phyloP scores from a whole-genome alignment of 2,888 invertebrate genomes.

The Euplexia lucipara region DNA sequence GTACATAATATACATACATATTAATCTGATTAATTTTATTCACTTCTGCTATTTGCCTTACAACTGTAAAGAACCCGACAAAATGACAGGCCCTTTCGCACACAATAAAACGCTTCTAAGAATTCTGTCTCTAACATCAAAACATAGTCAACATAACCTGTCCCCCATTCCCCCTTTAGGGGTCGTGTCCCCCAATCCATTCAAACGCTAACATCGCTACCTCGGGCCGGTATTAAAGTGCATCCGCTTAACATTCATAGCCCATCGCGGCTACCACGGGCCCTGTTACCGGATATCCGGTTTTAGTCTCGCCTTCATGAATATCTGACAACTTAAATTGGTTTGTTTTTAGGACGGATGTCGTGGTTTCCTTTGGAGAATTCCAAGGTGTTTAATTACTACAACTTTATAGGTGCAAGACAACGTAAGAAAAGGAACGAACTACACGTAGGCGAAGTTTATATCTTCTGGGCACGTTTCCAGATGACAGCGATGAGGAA shows the following conservation, averaged over 20 bases:
- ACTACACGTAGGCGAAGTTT: too few species aligned
- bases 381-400: slow-evolving; percentile 15
- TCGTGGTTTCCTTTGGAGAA: slow-evolving; percentile 1
- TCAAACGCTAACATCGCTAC: slow-evolving; percentile 17
- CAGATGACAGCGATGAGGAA: too few species aligned
- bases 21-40: too few species aligned
- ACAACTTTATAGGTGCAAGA: too few species aligned
- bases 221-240: slow-evolving; percentile 44
- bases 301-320: slow-evolving; percentile 46
- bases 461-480: too few species aligned
- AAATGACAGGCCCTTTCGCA: neutral
- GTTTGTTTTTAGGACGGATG: slow-evolving; percentile 37
- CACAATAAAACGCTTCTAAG: neutral
- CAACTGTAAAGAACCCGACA: too few species aligned
- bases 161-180: neutral
- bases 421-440: too few species aligned
- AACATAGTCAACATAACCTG: neutral
- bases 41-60: too few species aligned
- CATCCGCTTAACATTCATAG: slow-evolving; percentile 51
- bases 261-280: slow-evolving; percentile 30
- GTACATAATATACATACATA: too few species aligned
- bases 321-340: slow-evolving; percentile 52
- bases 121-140: neutral
- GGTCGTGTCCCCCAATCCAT: slow-evolving; percentile 15
- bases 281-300: slow-evolving; percentile 52